These are phyloP conservation scores for Ctena decussata DNA, from an alignment of 2,888 invertebrate species.

Conservation along the genomic window DNA sequence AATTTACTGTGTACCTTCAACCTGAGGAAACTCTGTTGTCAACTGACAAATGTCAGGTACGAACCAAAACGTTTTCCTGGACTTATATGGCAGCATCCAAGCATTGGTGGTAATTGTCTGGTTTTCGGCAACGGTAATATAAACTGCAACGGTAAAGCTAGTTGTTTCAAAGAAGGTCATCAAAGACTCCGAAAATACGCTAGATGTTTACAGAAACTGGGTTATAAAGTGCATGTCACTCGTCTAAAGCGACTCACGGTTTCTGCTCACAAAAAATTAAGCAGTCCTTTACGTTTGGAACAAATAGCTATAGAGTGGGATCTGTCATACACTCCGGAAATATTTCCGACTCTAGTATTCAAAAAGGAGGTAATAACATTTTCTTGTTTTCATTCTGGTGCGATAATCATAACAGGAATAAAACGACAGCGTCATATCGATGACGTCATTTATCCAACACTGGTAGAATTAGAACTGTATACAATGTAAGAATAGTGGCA, in stretches of 20 bases:
- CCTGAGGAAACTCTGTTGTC: conserved; percentile 18
- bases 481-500: too few relatives aligned
- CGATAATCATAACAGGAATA: conserved; percentile 45
- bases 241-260: conserved; percentile 7
- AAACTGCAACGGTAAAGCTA: conserved; percentile 28
- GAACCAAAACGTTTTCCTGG: conserved; percentile 1
- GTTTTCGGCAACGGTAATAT: conserved; percentile 31
- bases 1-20: conserved; percentile 7
- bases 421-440: not conserved
- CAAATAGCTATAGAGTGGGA: not conserved
- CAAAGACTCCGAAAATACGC: conserved; percentile 28
- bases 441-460: conserved; percentile 9
- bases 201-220: conserved; percentile 12
- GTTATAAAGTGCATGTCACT: conserved; percentile 5
- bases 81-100: conserved; percentile 43
- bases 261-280: conserved; percentile 19
- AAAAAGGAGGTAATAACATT: not conserved
- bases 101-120: conserved; percentile 37
- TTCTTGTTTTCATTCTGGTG: conserved; percentile 33
- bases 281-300: not conserved
- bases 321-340: conserved; percentile 26
- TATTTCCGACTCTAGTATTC: conserved; percentile 24
- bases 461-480: conserved; percentile 22
- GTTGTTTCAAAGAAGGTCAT: conserved; percentile 2
- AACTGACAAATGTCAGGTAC: not conserved